A percentile compares a stretch with the other conserved stretches of the same genome.
These are phyloP conservation scores for Meghimatium bilineatum DNA, from an alignment of 2,888 invertebrate genomes.

Conservation along the genomic window DNA sequence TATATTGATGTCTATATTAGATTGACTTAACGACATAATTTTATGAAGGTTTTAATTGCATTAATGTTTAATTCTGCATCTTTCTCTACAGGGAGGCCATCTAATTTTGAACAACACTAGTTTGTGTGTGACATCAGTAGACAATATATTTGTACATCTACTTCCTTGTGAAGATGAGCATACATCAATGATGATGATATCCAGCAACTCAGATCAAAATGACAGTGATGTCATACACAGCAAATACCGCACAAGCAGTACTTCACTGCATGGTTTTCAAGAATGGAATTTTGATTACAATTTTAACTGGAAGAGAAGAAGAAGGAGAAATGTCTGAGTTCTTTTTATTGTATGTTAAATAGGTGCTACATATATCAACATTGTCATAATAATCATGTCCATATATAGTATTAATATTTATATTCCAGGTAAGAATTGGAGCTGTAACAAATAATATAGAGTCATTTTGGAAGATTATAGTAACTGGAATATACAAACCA, in stretches of 20 bases:
- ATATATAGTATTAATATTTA: neutral
- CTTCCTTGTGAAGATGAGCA: slow-evolving; percentile 43
- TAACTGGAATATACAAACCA: neutral
- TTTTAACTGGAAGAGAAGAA: slow-evolving; percentile 48
- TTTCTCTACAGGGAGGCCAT: slow-evolving; percentile 37
- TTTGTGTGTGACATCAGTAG: slow-evolving; percentile 53
- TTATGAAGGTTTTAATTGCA: neutral
- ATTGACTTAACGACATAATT: neutral
- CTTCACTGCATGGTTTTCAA: slow-evolving; percentile 24
- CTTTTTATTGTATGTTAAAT: neutral
- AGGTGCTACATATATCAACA: slow-evolving; percentile 15
- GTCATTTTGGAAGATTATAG: neutral
- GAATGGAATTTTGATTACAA: slow-evolving; percentile 46
- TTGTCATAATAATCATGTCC: neutral
- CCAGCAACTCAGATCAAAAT: neutral
- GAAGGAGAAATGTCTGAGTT: slow-evolving; percentile 21
- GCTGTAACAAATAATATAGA: neutral
- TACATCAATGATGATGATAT: neutral
- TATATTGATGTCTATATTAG: too few species aligned
- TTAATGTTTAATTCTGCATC: neutral
- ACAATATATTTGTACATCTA: slow-evolving; percentile 50
- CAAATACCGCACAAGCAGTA: neutral
- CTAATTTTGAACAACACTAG: slow-evolving; percentile 42
- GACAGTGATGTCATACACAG: neutral
- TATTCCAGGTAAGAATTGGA: neutral